phyloP scores from a whole-genome alignment of 2,888 invertebrate genomes.

The Caenorhabditis imperialis region DNA sequence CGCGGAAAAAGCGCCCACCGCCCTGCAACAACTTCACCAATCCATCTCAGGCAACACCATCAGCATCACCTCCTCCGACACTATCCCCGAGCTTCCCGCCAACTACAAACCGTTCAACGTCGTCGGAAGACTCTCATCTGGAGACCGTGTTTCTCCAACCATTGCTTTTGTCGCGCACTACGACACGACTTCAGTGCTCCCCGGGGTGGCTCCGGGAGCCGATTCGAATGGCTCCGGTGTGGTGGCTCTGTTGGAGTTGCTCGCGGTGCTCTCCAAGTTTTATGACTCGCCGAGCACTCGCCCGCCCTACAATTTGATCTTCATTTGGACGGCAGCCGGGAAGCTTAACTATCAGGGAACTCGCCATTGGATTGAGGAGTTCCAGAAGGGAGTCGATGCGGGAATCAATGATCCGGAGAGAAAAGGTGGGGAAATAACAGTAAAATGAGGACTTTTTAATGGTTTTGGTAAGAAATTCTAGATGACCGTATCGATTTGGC shows the following conservation, averaged over 20 bases:
- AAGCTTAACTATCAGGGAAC: conserved; percentile 94
- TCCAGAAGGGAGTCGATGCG: conserved; percentile 83
- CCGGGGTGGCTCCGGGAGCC: conserved; percentile 83
- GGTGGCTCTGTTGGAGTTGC: conserved; percentile 88
- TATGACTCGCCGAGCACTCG: conserved; percentile 70
- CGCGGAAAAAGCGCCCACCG: conserved; percentile 53
- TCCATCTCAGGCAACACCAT: conserved; percentile 74
- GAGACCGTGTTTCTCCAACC: conserved; percentile 83
- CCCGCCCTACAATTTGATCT: conserved; percentile 81
- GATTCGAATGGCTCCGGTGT: conserved; percentile 84
- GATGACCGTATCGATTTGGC: conserved; percentile 71
- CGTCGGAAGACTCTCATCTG: conserved; percentile 62
- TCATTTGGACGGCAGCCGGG: conserved; percentile 91
- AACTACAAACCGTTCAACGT: conserved; percentile 40
- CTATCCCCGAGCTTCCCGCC: conserved; percentile 15
- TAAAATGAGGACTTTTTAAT: neutral
- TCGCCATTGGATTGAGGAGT: conserved; percentile 95
- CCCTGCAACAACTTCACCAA: conserved; percentile 68
- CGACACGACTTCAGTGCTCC: conserved; percentile 90
- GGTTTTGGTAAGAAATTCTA: conserved; percentile 10
- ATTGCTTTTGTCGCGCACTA: conserved; percentile 93
- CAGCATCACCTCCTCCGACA: conserved; percentile 56
- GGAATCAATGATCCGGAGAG: conserved; percentile 42
- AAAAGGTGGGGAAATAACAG: conserved; percentile 6
- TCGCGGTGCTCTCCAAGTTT: conserved; percentile 84